A percentile compares a stretch with the other conserved stretches of the same genome.
Evolutionary conservation across 2,113 vertebrate genomes (phyloP).

Genomic region (Lynx canadensis): DNA sequence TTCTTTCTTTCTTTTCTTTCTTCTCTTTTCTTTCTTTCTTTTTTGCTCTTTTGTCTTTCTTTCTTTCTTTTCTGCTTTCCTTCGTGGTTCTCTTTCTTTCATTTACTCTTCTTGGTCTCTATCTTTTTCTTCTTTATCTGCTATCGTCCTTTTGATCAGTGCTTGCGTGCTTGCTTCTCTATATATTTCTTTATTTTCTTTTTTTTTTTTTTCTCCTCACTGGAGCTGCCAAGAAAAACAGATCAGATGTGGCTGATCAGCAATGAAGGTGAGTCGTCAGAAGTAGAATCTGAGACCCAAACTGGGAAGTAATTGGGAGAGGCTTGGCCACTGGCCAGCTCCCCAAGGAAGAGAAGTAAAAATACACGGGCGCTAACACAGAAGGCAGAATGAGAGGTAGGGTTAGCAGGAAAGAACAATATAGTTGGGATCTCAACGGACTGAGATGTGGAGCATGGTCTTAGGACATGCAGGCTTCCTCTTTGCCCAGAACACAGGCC

Average conservation of each 20-base stretch:
- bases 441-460: too few species aligned
- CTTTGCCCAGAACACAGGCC: not conserved
- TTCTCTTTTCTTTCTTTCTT: too few species aligned
- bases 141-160: too few species aligned
- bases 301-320: not conserved
- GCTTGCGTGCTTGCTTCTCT: too few species aligned
- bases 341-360: not conserved
- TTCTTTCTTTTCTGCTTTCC: too few species aligned
- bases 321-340: not conserved
- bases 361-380: not conserved
- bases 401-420: too few species aligned
- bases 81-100: too few species aligned
- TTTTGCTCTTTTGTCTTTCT: too few species aligned
- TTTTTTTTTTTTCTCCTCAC: not conserved
- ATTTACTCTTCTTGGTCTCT: too few species aligned
- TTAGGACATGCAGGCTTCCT: not conserved
- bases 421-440: accelerated
- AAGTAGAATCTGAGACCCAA: not conserved
- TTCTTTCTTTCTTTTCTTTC: too few species aligned
- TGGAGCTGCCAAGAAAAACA: not conserved
- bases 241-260: not conserved
- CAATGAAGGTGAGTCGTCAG: not conserved
- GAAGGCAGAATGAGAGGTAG: not conserved
- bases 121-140: too few species aligned
- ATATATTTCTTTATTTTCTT: too few species aligned